Base-by-base conservation (phyloP, 2,113 vertebrate species). In the Nothocercus julius region DNA sequence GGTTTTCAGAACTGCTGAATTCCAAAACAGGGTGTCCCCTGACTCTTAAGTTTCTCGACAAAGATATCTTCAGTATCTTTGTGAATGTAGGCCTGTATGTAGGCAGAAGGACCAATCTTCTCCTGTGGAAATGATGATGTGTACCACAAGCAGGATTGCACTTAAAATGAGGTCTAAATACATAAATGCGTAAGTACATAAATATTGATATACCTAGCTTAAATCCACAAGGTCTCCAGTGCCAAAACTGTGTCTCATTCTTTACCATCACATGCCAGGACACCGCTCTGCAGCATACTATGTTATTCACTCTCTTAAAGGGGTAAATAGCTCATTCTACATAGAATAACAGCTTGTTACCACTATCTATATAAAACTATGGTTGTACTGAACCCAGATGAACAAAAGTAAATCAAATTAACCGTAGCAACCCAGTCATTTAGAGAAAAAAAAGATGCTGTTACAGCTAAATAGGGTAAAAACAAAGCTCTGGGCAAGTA, bases 271-370 rank as follows among this genome's bases (percentile, higher is more conserved):
- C 22, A 11, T 13, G 18, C 8, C 40, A 47, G 4, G 20, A 40
- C 8, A 59, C 14, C 18, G 53, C 36, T 38, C 11, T n/a, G 22
- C 38, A 32, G 14, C 0, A 1, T 80, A 27, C 21, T 44, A 7
- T 25, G 49, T 5, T 16, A 28, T 56, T 28, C 9, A 11, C 54
- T 54, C 45, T 1, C 0, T 6, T 3, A 2, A 27, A 77, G 51
- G 40, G 1, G 0, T 42, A 47, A 73, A 22, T 8, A 45, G 2
- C 10, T 82, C 16, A 10, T 54, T 75, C 8, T 38, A 18, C 25
- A 4, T 9, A 21, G 15, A 21, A 16, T 25, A 66, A 22, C 21
- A 49, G 21, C 21, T 56, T n/a, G 10, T 54, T 22, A 53, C 0
- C 1, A 38, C 7, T 49, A 1, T 25, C 30, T 67, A 2, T 25